Conservation (phyloP, 2,113 vertebrate genomes). For the Hiodon alosoides region DNA sequence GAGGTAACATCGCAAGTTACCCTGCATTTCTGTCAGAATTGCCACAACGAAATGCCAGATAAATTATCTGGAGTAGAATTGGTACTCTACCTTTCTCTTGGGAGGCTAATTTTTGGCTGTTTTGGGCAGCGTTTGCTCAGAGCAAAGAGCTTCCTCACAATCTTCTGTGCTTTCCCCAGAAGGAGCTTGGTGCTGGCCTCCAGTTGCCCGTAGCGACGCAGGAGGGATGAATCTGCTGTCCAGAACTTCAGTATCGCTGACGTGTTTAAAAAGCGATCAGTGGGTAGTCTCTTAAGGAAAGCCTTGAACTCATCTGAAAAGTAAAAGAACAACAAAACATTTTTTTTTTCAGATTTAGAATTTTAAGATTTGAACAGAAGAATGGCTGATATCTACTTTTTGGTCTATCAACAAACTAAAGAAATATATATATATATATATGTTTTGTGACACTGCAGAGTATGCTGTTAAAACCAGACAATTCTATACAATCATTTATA, state of each 20-base stretch:
- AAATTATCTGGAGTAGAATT: neutral
- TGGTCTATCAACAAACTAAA: too few species aligned
- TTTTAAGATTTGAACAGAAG: too few species aligned
- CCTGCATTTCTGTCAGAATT: too few species aligned
- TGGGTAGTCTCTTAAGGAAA: slow-evolving; percentile 80
- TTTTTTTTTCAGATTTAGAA: too few species aligned
- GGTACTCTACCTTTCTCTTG: slow-evolving; percentile 77
- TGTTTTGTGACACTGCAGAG: too few species aligned
- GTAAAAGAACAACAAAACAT: slow-evolving; percentile 7
- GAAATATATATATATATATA: too few species aligned
- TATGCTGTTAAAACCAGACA: too few species aligned
- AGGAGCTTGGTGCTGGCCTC: slow-evolving; percentile 73
- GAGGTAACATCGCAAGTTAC: too few species aligned
- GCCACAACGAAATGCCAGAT: neutral
- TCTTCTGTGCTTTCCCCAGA: slow-evolving; percentile 76
- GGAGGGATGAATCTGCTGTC: slow-evolving; percentile 72
- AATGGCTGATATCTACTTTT: too few species aligned
- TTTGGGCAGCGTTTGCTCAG: slow-evolving; percentile 89
- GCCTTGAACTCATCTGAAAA: slow-evolving; percentile 83
- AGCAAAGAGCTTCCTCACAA: slow-evolving; percentile 85
- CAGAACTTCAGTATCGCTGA: slow-evolving; percentile 83
- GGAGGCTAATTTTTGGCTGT: slow-evolving; percentile 83
- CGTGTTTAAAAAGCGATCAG: slow-evolving; percentile 82
- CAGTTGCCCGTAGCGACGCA: slow-evolving; percentile 83
- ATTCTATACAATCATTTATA: too few species aligned